Conservation (phyloP, 1,140 invertebrate genomes). For the Notospermus geniculatus region DNA sequence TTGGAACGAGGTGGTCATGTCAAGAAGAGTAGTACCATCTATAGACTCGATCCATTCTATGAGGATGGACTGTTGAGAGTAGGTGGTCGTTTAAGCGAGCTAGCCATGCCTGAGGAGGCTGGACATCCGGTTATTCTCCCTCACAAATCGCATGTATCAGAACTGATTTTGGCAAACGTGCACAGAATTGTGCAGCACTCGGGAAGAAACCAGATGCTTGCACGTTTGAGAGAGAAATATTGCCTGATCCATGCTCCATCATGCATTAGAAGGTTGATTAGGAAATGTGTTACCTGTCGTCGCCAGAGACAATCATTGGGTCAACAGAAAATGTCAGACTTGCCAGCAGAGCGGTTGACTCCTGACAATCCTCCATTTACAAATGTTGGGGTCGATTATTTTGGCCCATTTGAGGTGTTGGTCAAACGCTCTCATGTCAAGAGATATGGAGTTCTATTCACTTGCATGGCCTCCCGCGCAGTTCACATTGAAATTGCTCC, state of each 20-base stretch:
- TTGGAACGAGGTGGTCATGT: too few relatives aligned
- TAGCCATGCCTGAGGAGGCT: too few relatives aligned
- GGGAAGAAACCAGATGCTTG: too few relatives aligned
- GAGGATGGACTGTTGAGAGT: background rate
- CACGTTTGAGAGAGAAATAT: background rate
- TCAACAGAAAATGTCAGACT: background rate
- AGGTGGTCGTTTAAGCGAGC: background rate
- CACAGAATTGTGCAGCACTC: too few relatives aligned
- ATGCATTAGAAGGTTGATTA: background rate
- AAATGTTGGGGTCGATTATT: too few relatives aligned
- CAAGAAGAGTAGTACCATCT: background rate
- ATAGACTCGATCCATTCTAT: background rate
- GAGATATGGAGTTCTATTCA: too few relatives aligned
- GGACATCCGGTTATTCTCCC: too few relatives aligned
- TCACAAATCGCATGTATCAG: too few relatives aligned
- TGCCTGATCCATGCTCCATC: background rate
- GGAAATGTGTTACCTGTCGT: background rate
- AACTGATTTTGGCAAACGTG: too few relatives aligned
- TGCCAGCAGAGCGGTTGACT: background rate
- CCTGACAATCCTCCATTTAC: background rate
- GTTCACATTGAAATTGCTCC: conserved; percentile 3
- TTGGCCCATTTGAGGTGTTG: too few relatives aligned
- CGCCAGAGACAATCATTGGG: too few relatives aligned
- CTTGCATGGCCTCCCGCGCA: conserved; percentile 11
- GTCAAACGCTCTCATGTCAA: too few relatives aligned